Evolutionary conservation across 2,797 vertebrate genomes (phyloP).

Genomic region (Pseudochromis fuscus): DNA sequence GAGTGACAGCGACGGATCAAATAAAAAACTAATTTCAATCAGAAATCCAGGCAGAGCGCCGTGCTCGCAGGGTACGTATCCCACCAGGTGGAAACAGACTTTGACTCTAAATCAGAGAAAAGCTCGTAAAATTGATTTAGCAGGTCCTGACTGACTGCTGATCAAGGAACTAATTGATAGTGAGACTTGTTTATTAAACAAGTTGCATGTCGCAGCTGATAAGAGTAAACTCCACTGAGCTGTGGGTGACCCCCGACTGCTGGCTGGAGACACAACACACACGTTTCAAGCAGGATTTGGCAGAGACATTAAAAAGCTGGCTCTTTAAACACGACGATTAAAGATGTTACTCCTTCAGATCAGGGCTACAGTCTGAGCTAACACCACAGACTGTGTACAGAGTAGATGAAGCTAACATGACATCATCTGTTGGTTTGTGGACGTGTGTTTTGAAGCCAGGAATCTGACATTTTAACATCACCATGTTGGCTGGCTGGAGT

Average conservation of each 20-base stretch:
- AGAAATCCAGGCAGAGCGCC: not conserved
- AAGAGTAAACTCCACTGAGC: not conserved
- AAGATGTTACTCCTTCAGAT: no score
- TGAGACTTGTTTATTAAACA: constrained; percentile 30
- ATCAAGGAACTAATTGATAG: constrained; percentile 24
- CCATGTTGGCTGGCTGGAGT: no score
- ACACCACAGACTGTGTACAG: no score
- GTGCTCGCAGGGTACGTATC: constrained; percentile 3
- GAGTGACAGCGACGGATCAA: not conserved
- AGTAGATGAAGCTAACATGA: no score
- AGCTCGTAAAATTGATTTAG: constrained; percentile 38
- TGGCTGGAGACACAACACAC: constrained; percentile 16
- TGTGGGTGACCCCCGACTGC: constrained; percentile 32
- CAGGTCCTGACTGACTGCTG: constrained; percentile 5
- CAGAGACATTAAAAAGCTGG: no score
- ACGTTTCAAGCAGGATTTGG: not conserved
- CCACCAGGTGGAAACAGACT: constrained; percentile 6
- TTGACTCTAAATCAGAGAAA: constrained; percentile 28
- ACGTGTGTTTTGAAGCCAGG: no score
- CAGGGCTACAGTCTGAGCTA: no score
- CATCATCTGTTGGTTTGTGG: no score
- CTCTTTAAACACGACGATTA: no score
- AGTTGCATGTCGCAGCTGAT: constrained; percentile 22
- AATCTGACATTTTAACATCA: no score
- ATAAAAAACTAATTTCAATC: constrained; percentile 1